These are phyloP conservation scores for Syndactyla subalaris DNA, from an alignment of 2,797 vertebrate genomes.

Conservation along the genomic window DNA sequence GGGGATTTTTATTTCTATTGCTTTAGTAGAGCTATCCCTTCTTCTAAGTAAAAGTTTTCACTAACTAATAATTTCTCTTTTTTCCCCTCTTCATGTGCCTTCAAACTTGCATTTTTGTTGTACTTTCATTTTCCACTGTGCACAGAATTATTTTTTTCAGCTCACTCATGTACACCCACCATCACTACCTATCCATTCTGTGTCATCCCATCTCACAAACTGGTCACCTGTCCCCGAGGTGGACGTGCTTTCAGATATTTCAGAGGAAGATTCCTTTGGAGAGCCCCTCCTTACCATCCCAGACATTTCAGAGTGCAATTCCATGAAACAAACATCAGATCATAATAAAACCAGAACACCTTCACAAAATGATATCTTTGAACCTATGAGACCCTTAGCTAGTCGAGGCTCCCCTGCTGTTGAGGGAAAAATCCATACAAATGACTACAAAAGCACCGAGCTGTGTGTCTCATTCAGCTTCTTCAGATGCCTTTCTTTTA, in stretches of 20 bases:
- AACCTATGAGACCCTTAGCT: conserved; percentile 1
- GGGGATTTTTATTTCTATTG: conserved; percentile 11
- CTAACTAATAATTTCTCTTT: conserved; percentile 77
- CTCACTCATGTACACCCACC: conserved; percentile 82
- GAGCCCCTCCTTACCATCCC: conserved; percentile 64
- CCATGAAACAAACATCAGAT: conserved; percentile 32
- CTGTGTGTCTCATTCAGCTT: conserved; percentile 74
- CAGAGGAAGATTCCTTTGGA: conserved; percentile 84
- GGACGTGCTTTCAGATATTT: conserved; percentile 90
- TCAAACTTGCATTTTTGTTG: conserved; percentile 55
- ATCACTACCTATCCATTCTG: conserved; percentile 79
- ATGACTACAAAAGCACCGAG: conserved; percentile 38
- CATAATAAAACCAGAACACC: neutral
- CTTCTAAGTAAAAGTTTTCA: conserved; percentile 60
- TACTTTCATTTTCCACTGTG: conserved; percentile 53
- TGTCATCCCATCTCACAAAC: conserved; percentile 78
- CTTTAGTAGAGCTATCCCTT: conserved; percentile 3
- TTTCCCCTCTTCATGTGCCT: conserved; percentile 53
- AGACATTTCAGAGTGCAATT: conserved; percentile 55
- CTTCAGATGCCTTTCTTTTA: conserved; percentile 74
- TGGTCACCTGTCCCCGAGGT: conserved; percentile 87
- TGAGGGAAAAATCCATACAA: conserved; percentile 14
- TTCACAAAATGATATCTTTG: neutral
- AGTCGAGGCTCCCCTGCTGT: conserved; percentile 6
- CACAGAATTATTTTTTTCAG: conserved; percentile 67